phyloP scores from a whole-genome alignment of 2,113 vertebrate species.

The Pteropus alecto region DNA sequence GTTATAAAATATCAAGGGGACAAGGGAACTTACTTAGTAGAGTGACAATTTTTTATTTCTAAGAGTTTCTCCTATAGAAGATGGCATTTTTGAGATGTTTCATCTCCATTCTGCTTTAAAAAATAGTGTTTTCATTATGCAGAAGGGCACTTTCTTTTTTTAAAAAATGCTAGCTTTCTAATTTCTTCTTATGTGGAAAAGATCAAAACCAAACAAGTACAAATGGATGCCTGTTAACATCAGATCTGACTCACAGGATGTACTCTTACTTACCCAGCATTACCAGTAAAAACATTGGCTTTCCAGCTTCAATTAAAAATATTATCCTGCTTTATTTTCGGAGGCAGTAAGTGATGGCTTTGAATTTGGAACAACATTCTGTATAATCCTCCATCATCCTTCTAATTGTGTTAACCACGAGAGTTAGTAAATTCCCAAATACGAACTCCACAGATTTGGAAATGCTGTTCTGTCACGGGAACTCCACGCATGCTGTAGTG shows the following conservation, averaged over 20 bases:
- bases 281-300: not conserved
- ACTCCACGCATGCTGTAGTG: not conserved
- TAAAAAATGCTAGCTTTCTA: not conserved
- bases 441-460: not conserved
- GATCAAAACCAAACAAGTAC: not conserved
- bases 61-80: not conserved
- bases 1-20: not conserved
- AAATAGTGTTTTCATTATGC: not conserved
- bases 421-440: not conserved
- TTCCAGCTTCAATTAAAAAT: not conserved
- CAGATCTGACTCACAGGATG: not conserved
- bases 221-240: not conserved
- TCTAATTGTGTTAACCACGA: not conserved
- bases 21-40: not conserved
- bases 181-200: not conserved
- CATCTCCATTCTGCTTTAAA: not conserved
- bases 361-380: not conserved
- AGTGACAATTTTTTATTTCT: not conserved
- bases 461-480: accelerated
- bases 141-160: not conserved
- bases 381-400: not conserved
- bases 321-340: not conserved
- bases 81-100: not conserved
- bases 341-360: not conserved
- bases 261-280: not conserved